Base-by-base conservation (phyloP, 1,140 invertebrate species). In the Bacillus rossius region DNA sequence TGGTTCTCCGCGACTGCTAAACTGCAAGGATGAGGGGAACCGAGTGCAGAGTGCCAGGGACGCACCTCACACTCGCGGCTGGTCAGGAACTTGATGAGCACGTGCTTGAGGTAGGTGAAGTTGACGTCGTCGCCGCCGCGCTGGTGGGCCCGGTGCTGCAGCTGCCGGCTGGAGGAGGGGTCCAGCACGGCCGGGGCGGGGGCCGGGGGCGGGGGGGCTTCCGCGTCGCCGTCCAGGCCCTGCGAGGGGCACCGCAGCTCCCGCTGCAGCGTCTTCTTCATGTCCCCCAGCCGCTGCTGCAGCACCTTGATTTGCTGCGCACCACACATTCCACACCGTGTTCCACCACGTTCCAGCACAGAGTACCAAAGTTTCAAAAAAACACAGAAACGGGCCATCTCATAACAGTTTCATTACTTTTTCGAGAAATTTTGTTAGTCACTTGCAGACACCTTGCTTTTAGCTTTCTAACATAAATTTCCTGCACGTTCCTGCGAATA, bases 81-180 rank as follows among this genome's bases (percentile, higher is more conserved):
- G 0, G 92, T 92, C 64, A 96, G 77, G 74, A 96, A 95, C 70
- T 94, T 94, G 5, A 96, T 85, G 52, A 96, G 84, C 57, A 96
- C 92, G 74, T 96, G 92, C 70, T 94, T 95, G 51, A 96, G 77
- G 75, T 96, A 95, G 69, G 89, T 86, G 66, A 88, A 84, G 73
- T 91, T 93, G 40, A 93, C 85, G 64, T 91, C 88, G 74, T 62
- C 57, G 10, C 58, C 42, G 40, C 41, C 57, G 22, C 55, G 53
- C 3, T 53, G 51, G n/a, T 23, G 53, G 23, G 41, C 20, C 26
- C 45, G 23, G n/a, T 55, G 53, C 22, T 50, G 48, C 10, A 81
- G 73, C 60, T 81, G 80, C 64, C 79, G 77, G 4, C 81, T 81
- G 34, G 76, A 78, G 65, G 75, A 80, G 4, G 78, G 78, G 47